Base-by-base conservation (phyloP, 37 sponge, comb jelly and placozoan species). In the Theonella swinhoei region DNA sequence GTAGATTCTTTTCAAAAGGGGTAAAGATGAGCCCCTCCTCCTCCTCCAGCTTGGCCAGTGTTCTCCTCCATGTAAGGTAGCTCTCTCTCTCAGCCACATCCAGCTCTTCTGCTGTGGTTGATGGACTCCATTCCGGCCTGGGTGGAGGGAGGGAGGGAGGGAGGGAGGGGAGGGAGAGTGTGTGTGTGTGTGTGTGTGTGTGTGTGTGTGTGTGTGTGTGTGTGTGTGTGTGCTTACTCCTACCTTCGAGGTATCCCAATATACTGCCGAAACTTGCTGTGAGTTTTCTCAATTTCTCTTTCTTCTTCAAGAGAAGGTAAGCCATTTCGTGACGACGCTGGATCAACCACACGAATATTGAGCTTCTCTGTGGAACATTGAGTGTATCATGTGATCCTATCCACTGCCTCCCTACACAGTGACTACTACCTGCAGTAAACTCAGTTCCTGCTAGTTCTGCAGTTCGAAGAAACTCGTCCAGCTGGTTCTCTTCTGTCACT, bases 391-490 rank as follows among this genome's bases (percentile, higher is more conserved):
- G n/a, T n/a, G n/a, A n/a, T n/a, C n/a, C n/a, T n/a, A n/a, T n/a
- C n/a, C n/a, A n/a, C n/a, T n/a, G n/a, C n/a, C n/a, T n/a, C n/a
- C n/a, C n/a, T n/a, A n/a, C 14, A 14, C 40, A 72, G 40, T 2
- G 14, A 47, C 14, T 47, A 47, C 54, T 47, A 47, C 7, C 94
- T 33, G 96, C 98, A 30, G 89, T 89, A 66, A 97, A 97, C 58
- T 97, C 98, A 1, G 93, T 94, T 9, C 96, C 96, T 11, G 98
- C 98, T 30, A 94, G 75, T 43, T 94, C 59, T 29, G 98, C 98
- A 0, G 95, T 97, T 37, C 87, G 75, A 36, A 97, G 89, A 68
- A 94, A 97, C 29, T 92, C 91, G 62, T 97, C 95, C 54, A 97
- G 31, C 30, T 64, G 80, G 61, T 85, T 92, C 74, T 94, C 91